A percentile compares a stretch with the other conserved stretches of the same genome.
Evolutionary conservation across 2,888 invertebrate genomes (phyloP).

Genomic region (Leucoptera coffeella): DNA sequence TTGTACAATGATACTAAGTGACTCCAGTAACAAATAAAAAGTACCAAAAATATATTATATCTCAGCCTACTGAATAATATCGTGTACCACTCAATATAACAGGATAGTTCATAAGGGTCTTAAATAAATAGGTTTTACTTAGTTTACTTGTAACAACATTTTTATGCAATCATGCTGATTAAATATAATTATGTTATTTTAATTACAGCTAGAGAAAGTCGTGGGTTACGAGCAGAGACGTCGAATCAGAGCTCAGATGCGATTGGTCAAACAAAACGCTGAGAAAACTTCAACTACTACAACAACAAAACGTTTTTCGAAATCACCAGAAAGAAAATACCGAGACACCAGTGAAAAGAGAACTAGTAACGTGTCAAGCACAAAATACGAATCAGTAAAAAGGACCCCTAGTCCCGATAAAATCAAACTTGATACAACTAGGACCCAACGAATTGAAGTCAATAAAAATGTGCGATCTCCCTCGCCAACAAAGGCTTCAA

Average conservation of each 20-base stretch:
- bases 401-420: conserved; percentile 27
- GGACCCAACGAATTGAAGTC: no score
- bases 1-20: no score
- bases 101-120: no score
- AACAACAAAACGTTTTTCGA: conserved; percentile 9
- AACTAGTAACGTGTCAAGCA: neutral
- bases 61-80: no score
- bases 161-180: no score
- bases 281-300: conserved; percentile 17
- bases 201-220: conserved; percentile 65
- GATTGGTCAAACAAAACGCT: conserved; percentile 60
- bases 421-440: conserved; percentile 13
- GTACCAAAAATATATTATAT: no score
- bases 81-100: no score
- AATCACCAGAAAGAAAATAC: conserved; percentile 9
- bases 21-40: no score
- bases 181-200: conserved; percentile 11
- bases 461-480: conserved; percentile 25
- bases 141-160: no score
- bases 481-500: conserved; percentile 24
- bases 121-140: no score
- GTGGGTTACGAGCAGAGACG: conserved; percentile 72
- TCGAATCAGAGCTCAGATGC: conserved; percentile 70
- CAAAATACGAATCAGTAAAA: neutral
- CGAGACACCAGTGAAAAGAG: conserved; percentile 5